A percentile compares a stretch with the other conserved stretches of the same genome.
Conservation (phyloP, 1,140 invertebrate genomes). For the Zaprionus nigranus region DNA sequence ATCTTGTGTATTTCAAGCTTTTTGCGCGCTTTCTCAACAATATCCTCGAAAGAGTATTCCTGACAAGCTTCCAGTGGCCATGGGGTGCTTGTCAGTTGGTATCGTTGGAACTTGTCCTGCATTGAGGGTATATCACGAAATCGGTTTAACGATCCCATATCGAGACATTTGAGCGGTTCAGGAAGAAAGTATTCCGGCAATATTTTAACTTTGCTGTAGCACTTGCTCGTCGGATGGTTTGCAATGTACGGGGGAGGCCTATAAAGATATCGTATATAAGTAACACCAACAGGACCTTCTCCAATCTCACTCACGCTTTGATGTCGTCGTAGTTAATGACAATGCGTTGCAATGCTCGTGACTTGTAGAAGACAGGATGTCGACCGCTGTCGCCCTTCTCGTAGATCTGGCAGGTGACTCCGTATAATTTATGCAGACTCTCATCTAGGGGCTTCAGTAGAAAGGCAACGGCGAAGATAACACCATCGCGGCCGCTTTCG, state of each 20-base stretch:
- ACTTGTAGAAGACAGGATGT: conserved; percentile 70
- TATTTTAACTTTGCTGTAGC: conserved; percentile 87
- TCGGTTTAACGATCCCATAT: conserved; percentile 84
- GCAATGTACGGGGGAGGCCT: conserved; percentile 73
- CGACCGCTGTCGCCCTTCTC: conserved; percentile 69
- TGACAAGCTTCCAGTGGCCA: conserved; percentile 88
- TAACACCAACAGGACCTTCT: not conserved
- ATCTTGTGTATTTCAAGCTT: conserved; percentile 79
- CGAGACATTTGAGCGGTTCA: conserved; percentile 85
- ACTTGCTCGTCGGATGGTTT: conserved; percentile 68
- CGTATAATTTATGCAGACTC: conserved; percentile 65
- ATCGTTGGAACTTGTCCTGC: conserved; percentile 78
- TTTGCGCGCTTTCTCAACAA: conserved; percentile 84
- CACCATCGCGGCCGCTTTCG: conserved; percentile 59
- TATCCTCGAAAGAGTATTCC: conserved; percentile 87
- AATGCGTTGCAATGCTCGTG: conserved; percentile 74
- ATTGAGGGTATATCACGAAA: conserved; percentile 80
- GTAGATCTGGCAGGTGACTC: conserved; percentile 83
- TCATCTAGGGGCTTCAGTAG: conserved; percentile 59
- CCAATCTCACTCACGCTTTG: conserved; percentile 54
- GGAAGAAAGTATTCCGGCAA: conserved; percentile 87
- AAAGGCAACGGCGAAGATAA: conserved; percentile 77
- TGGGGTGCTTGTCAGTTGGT: conserved; percentile 84
- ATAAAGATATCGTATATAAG: not conserved
- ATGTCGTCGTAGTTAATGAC: conserved; percentile 68